Percentiles rank a stretch among this genome's conserved stretches.
Conservation (phyloP, 2,113 vertebrate species). For the Chionomys nivalis region DNA sequence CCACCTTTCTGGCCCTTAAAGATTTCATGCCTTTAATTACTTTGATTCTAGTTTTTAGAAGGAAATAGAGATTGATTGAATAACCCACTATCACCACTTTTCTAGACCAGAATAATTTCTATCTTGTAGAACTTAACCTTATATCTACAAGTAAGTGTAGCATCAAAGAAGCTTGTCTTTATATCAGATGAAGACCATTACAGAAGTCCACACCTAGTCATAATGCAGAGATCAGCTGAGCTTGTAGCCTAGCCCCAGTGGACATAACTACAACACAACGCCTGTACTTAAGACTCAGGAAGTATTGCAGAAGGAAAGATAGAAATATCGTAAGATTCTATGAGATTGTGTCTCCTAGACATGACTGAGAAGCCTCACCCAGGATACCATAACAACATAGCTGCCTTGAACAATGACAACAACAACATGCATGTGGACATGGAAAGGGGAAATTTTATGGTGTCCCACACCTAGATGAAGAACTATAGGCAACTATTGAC, state of each 20-base stretch:
- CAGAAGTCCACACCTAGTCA: not conserved
- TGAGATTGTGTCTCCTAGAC: not conserved
- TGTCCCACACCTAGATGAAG: no score
- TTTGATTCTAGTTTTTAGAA: constrained; percentile 9
- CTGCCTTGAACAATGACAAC: not conserved
- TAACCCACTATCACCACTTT: not conserved
- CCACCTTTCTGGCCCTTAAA: not conserved
- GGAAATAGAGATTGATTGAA: not conserved
- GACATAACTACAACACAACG: not conserved
- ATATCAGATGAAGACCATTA: not conserved
- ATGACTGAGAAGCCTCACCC: not conserved
- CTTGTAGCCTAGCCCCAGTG: not conserved
- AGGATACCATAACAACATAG: not conserved
- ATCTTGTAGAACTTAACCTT: not conserved
- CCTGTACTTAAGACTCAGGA: not conserved
- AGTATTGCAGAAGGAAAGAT: not conserved
- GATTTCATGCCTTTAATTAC: not conserved
- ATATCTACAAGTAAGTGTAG: not conserved
- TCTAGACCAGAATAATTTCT: not conserved
- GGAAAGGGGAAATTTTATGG: not conserved
- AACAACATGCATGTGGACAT: not conserved
- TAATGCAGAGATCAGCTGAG: not conserved
- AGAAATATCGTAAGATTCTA: not conserved
- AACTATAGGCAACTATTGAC: not conserved
- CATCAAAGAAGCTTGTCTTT: no score